Percentiles rank a stretch among this genome's conserved stretches.
Conservation (phyloP, 64 coral and sea anemone genomes). For the Platygyra sinensis region DNA sequence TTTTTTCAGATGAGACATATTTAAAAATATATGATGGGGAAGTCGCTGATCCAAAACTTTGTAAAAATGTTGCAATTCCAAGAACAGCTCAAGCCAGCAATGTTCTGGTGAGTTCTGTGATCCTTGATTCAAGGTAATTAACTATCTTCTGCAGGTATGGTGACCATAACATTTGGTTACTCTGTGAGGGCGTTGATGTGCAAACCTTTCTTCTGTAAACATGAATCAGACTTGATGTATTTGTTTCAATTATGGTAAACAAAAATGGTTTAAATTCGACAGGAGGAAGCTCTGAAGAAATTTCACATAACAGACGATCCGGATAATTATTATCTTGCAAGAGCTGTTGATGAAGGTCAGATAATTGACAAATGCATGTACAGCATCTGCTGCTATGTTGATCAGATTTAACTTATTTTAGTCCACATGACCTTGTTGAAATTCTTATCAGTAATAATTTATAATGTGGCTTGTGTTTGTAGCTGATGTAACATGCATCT, state of each 20-base stretch:
- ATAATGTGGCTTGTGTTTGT: too few species aligned
- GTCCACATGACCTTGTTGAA: too few species aligned
- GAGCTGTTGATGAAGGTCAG: constrained; percentile 85
- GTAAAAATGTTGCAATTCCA: constrained; percentile 70
- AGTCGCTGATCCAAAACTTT: constrained; percentile 62
- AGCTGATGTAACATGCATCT: too few species aligned
- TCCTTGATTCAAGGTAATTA: too few species aligned
- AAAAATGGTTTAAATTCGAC: neutral
- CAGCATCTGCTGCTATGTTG: too few species aligned
- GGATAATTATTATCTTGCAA: constrained; percentile 89
- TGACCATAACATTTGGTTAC: neutral
- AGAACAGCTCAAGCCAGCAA: constrained; percentile 78
- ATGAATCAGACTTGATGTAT: too few species aligned
- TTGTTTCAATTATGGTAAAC: too few species aligned
- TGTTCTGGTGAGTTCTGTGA: constrained; percentile 76
- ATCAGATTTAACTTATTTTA: too few species aligned
- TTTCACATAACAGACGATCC: constrained; percentile 97
- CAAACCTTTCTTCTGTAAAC: too few species aligned
- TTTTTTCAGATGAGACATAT: constrained; percentile 34
- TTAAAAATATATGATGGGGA: constrained; percentile 95
- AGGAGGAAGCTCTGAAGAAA: constrained; percentile 89
- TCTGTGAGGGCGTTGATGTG: too few species aligned
- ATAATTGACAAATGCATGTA: neutral
- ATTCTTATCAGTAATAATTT: too few species aligned
- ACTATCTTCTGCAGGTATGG: too few species aligned